Evolutionary conservation across 2,113 vertebrate genomes (phyloP).

Genomic region (pig (Sus scrofa)): DNA sequence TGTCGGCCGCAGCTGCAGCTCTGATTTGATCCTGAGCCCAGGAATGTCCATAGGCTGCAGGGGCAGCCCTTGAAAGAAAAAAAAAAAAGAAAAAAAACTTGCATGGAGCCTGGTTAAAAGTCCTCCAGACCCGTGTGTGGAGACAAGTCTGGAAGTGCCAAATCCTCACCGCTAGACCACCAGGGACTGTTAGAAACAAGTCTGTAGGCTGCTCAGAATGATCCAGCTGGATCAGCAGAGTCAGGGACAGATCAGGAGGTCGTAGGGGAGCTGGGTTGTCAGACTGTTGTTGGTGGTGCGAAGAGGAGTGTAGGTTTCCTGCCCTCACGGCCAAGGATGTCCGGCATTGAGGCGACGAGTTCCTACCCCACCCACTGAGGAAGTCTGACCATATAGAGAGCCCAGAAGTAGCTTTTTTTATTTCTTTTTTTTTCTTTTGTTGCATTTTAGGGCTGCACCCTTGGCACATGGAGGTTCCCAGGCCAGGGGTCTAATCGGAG

Average conservation of each 20-base stretch:
- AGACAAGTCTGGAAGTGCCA: not conserved
- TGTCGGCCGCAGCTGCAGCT: no score
- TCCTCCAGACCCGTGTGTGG: not conserved
- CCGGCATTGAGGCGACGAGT: not conserved
- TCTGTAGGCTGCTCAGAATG: not conserved
- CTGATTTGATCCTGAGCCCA: no score
- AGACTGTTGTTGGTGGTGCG: not conserved
- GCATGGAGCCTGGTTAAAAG: not conserved
- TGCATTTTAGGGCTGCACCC: no score
- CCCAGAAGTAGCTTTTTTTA: not conserved
- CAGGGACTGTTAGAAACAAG: not conserved
- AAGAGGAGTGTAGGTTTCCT: not conserved
- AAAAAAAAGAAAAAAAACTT: not conserved
- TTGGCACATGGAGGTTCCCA: no score
- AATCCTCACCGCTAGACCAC: no score
- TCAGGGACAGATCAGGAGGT: no score
- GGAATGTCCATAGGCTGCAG: no score
- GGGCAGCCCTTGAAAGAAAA: no score
- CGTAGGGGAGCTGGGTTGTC: rapidly evolving
- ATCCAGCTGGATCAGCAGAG: not conserved
- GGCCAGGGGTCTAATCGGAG: no score
- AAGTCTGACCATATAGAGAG: not conserved
- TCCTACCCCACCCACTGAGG: not conserved
- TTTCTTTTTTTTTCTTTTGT: no score
- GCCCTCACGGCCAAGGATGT: not conserved